Evolutionary conservation across 1,140 invertebrate species (phyloP), one percentile per base, ranked within the genome.

Genomic region (Temnothorax nylanderi): DNA sequence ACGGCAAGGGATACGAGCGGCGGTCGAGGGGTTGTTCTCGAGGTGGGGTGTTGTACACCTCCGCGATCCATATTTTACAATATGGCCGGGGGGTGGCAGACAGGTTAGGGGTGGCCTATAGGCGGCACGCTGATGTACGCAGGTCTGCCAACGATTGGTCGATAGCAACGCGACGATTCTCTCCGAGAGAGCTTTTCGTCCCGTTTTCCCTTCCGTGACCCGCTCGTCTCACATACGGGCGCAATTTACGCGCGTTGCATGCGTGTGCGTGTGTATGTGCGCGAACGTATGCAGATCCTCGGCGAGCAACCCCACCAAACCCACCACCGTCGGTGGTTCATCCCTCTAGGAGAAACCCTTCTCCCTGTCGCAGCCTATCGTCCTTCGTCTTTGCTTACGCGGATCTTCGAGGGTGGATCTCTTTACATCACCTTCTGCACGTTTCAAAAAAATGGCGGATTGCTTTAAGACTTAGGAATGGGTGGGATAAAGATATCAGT

Each of bases 1-100:
- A 89, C 62, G 60, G 72, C 76, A 80, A 71, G 89, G 44, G 58
- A 64, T 71, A 77, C 71, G 75, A 88, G 85, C 88, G 65, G 62
- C 49, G 69, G 54, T 77, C 78, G 82, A 58, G 65, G 75, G 82
- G 71, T 85, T 34, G 54, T 49, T 60, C 51, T 54, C 89, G 82
- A 92, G 93, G 92, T 93, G 92, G 93, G 91, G 91, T 93, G 93
- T 93, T 93, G 90, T 94, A 93, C 94, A 94, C 94, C 93, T 94
- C 93, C 88, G 91, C 94, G 94, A 95, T 95, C 94, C 94, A 95
- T 95, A 95, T 95, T 95, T 95, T 95, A 95, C 94, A 94, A 94
- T 94, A 95, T 95, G 94, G 94, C 93, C 91, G 94, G 89, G 93
- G 91, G 89, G 91, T 92, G 91, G 93, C 87, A 90, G 92, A 90